Evolutionary conservation across 2,113 vertebrate species (phyloP), one percentile per base, ranked within the genome.

Genomic region (Fregetta grallaria): DNA sequence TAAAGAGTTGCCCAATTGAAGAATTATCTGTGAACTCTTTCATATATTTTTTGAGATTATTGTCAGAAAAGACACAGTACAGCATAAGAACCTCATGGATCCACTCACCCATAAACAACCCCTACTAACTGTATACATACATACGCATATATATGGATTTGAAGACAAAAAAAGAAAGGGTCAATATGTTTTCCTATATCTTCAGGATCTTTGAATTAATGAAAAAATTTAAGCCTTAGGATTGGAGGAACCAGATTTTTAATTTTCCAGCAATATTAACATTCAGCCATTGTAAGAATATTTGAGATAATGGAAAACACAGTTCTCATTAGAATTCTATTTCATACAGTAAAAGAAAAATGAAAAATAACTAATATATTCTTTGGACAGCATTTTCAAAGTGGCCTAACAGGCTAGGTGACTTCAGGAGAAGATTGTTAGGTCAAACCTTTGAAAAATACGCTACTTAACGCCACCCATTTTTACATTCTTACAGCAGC

Each of bases 391-490:
- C 7, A 45, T 67, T 92, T 90, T 59, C 42, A 25, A 71, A 92
- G 20, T 29, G 8, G 38, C 9, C 5, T 70, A 68, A 55, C 1
- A 50, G 63, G 68, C 11, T 13, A 50, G 18, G 11, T 65, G 36
- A 70, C 47, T 56, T 72, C 16, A 62, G 30, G 22, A 91, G 42
- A 75, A 79, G 21, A 15, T 5, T 34, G 7, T 30, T 78, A 44
- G 13, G 29, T 44, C 47, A 91, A 72, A 76, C 10, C 17, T 79
- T 72, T 42, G 8, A 72, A 88, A 86, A 86, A 91, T 10, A 50
- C 0, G 1, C n/a, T 45, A 16, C 10, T 68, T 30, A 27, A 27
- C 1, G 1, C 5, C 12, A 67, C 3, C 7, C 6, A 26, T 77
- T 77, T 53, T 84, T 61, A 74, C 21, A 13, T 90, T 90, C 45